phyloP scores from a whole-genome alignment of 2,888 invertebrate species.

The Aphidius colemani region DNA sequence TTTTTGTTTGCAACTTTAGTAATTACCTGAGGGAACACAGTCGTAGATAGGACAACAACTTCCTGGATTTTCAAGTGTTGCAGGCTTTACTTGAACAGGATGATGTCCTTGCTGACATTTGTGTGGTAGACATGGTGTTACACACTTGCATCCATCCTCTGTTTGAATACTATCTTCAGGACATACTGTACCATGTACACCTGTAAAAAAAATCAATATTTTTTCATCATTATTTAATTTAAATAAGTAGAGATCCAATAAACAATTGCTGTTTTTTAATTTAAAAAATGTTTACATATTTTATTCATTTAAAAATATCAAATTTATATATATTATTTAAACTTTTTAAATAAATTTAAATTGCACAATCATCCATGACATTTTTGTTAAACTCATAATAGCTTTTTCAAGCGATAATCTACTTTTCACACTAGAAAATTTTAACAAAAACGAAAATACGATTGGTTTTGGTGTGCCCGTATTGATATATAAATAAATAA shows the following conservation, averaged over 20 bases:
- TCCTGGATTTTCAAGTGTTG: slow-evolving; percentile 46
- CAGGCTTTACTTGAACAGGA: slow-evolving; percentile 45
- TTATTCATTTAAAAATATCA: not conserved
- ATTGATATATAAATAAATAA: no score
- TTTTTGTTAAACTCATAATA: no score
- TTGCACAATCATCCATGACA: not conserved
- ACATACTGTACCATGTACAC: slow-evolving; percentile 36
- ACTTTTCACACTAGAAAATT: no score
- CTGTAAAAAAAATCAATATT: slow-evolving; percentile 27
- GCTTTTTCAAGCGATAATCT: no score
- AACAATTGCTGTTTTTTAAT: no score
- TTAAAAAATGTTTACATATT: no score
- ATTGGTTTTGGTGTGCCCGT: no score
- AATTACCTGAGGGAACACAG: slow-evolving; percentile 51
- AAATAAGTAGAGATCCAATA: no score
- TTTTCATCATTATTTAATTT: no score
- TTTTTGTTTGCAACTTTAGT: slow-evolving; percentile 28
- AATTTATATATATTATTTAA: not conserved
- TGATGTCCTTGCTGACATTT: slow-evolving; percentile 47
- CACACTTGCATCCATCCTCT: slow-evolving; percentile 53
- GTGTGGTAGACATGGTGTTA: slow-evolving; percentile 47
- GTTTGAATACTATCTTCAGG: slow-evolving; percentile 50
- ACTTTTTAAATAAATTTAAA: not conserved
- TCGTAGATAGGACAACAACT: slow-evolving; percentile 55
- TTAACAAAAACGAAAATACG: no score